A percentile compares a stretch with the other conserved stretches of the same genome.
These are phyloP conservation scores for Falco columbarius DNA, from an alignment of 2,797 vertebrate genomes.

Conservation along the genomic window DNA sequence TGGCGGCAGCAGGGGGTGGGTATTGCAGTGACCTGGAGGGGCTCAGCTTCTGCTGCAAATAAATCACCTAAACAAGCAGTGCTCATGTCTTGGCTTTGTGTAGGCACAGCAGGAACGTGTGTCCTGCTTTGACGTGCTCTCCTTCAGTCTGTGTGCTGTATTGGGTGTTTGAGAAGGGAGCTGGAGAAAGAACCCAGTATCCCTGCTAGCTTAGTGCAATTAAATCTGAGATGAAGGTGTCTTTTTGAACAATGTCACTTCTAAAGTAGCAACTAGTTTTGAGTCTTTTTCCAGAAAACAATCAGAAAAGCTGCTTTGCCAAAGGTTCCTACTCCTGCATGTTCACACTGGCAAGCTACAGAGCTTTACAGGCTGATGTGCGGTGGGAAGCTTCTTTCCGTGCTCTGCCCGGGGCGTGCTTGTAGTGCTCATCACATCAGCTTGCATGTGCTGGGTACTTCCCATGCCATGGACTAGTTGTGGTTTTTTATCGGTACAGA, in stretches of 20 bases:
- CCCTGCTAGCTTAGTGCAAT: neutral
- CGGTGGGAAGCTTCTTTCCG: accelerated
- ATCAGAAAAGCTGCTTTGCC: neutral
- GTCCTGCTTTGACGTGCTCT: accelerated
- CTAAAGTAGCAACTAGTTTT: neutral
- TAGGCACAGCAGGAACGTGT: neutral
- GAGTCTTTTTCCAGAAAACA: neutral
- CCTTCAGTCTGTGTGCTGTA: accelerated
- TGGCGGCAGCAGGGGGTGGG: neutral
- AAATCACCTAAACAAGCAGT: neutral
- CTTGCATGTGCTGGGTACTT: neutral
- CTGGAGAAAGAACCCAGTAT: neutral
- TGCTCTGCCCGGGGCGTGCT: neutral
- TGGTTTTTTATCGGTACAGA: neutral
- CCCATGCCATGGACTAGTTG: neutral
- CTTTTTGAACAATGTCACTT: neutral
- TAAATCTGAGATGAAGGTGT: neutral
- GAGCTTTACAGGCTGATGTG: neutral
- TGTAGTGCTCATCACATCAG: accelerated
- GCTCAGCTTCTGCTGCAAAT: neutral
- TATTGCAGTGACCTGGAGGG: neutral
- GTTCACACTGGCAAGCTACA: neutral
- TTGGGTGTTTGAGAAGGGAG: neutral
- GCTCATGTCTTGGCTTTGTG: neutral
- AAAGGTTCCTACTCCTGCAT: neutral